Percentiles rank a stretch among this genome's conserved stretches.
Conservation (phyloP, 2,797 vertebrate species). For the Chelonia mydas region DNA sequence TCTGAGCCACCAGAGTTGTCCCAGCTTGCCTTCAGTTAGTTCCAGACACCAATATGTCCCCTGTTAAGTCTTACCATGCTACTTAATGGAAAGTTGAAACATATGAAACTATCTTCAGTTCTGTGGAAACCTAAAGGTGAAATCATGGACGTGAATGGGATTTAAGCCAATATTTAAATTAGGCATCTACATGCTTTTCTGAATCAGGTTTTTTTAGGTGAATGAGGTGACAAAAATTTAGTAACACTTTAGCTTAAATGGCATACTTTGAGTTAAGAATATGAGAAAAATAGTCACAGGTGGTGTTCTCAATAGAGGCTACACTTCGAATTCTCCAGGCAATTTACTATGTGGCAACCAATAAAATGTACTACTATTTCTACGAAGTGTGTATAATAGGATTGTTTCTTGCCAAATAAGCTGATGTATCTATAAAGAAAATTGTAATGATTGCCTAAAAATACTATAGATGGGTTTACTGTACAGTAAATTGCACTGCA, state of each 20-base stretch:
- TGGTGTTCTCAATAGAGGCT: neutral
- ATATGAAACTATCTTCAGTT: neutral
- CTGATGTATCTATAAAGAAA: neutral
- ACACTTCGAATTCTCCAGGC: neutral
- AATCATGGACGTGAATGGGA: neutral
- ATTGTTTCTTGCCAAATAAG: neutral
- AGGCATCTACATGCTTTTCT: neutral
- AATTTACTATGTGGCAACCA: neutral
- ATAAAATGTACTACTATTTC: neutral
- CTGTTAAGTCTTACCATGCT: neutral
- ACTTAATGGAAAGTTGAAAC: neutral
- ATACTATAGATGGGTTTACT: neutral
- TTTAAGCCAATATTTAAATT: neutral
- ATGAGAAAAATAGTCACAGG: neutral
- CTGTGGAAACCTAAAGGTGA: neutral
- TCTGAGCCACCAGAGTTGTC: neutral
- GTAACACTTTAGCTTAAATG: neutral
- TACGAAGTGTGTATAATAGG: neutral
- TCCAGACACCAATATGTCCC: neutral
- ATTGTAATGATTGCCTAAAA: conserved; percentile 20
- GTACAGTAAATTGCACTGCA: neutral
- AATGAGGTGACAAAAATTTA: neutral
- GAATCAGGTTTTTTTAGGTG: neutral
- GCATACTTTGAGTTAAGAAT: neutral
- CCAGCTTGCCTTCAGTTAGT: neutral